Base-by-base conservation (phyloP, 1,140 invertebrate species). In the Drosophila kurseongensis region DNA sequence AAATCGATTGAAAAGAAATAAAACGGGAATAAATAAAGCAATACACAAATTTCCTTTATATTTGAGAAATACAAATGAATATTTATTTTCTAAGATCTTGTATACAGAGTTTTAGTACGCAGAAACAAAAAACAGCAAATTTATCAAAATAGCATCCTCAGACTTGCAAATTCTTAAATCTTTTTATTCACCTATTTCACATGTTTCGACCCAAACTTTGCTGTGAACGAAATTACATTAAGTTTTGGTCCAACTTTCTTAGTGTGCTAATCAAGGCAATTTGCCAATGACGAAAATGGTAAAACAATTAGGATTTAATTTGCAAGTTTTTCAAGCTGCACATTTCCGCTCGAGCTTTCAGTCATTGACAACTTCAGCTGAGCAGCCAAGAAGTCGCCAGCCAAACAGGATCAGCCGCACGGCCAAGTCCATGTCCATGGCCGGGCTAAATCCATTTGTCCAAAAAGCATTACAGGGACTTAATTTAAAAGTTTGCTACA, bases 251-350 rank as follows among this genome's bases (percentile, higher is more conserved):
- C 29, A 63, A 73, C 13, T 62, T 27, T 12, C 16, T 50, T 60
- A 14, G 14, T 38, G 42, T 57, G 40, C 48, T 63, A 40, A 81
- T 59, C 47, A 50, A 40, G 69, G 48, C 76, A 84, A 85, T 85
- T 84, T 71, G 41, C 42, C 60, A 71, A 71, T 83, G 54, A 48
- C 56, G 47, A 78, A 78, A 69, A 63, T 75, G 16, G 62, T 74
- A 73, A 80, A 84, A 73, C 73, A 80, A 80, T 84, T 85, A 71
- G 62, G 79, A 85, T 75, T 78, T 59, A 42, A 85, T 81, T 81
- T 81, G 29, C 55, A 81, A 81, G 56, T 81, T 75, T 61, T 75
- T 66, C 67, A 41, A 55, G 52, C 27, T 75, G 51, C 55, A 60
- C 80, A 75, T 66, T 84, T 75, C 76, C 79, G 66, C 48, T 44